Evolutionary conservation across 2,113 vertebrate genomes (phyloP).

Genomic region (Chauna torquata): DNA sequence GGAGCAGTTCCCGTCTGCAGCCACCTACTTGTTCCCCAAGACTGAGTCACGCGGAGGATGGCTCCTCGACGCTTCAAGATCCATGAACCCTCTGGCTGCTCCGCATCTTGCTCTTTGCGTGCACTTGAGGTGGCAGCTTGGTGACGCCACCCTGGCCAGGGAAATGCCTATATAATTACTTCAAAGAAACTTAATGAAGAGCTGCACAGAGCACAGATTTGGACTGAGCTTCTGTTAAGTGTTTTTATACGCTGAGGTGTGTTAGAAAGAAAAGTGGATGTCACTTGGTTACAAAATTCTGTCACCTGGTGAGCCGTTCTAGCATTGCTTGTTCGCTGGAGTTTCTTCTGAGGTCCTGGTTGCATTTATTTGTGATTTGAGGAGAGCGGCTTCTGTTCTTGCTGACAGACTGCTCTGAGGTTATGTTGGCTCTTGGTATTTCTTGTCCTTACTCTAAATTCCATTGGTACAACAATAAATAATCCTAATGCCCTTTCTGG

Average conservation of each 20-base stretch:
- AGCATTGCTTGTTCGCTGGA: constrained; percentile 9
- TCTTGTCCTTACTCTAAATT: neutral
- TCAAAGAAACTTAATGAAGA: constrained; percentile 53
- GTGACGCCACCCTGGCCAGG: neutral
- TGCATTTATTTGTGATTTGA: neutral
- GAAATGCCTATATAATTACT: neutral
- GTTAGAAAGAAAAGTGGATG: constrained; percentile 7
- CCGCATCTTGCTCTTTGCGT: neutral
- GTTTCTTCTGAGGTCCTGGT: neutral
- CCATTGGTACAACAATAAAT: neutral
- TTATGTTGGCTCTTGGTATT: neutral
- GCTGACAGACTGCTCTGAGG: neutral
- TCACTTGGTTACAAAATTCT: neutral
- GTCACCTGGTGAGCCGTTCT: neutral
- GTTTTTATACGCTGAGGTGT: neutral
- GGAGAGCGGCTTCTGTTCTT: neutral
- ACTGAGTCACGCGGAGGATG: accelerated
- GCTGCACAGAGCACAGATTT: neutral
- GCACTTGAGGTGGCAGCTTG: neutral
- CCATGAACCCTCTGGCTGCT: neutral
- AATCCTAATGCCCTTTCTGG: neutral
- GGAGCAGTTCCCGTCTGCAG: neutral
- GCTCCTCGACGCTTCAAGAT: neutral
- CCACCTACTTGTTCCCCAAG: neutral
- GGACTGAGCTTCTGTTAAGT: neutral